These are phyloP conservation scores for Amiota mariae DNA, from an alignment of 2,888 invertebrate species.

Conservation along the genomic window DNA sequence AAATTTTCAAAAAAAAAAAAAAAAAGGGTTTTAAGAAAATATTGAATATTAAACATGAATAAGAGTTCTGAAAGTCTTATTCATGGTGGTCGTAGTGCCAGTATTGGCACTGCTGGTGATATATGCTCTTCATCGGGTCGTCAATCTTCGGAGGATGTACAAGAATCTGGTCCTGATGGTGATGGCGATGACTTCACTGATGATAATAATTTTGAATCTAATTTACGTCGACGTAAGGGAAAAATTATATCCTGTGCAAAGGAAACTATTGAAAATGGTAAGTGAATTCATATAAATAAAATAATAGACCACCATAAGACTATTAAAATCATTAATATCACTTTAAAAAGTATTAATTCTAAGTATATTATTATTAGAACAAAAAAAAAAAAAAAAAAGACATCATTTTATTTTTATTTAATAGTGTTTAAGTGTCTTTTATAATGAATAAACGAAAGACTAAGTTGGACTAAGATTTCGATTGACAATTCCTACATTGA, in stretches of 20 bases:
- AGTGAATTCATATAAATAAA: slow-evolving; percentile 42
- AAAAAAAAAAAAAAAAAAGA: too few species aligned
- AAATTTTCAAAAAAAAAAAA: neutral
- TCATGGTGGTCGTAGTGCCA: slow-evolving; percentile 45
- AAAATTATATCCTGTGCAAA: slow-evolving; percentile 74
- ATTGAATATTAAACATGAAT: slow-evolving; percentile 61
- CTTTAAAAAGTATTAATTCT: too few species aligned
- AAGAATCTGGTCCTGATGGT: slow-evolving; percentile 65
- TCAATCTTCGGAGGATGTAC: slow-evolving; percentile 71
- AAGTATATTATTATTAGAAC: too few species aligned
- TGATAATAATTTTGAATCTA: slow-evolving; percentile 73
- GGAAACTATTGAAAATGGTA: slow-evolving; percentile 74
- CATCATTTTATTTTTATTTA: too few species aligned
- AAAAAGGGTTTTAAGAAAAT: neutral
- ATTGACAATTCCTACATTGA: too few species aligned
- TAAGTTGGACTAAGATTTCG: too few species aligned
- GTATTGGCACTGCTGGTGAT: slow-evolving; percentile 43
- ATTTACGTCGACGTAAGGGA: slow-evolving; percentile 73
- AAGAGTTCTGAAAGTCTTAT: slow-evolving; percentile 70
- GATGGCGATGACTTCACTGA: slow-evolving; percentile 67
- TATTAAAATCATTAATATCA: too few species aligned
- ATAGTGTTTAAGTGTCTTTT: too few species aligned
- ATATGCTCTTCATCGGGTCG: slow-evolving; percentile 59
- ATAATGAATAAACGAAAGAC: too few species aligned
- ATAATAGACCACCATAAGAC: too few species aligned